A percentile compares a stretch with the other conserved stretches of the same genome.
phyloP scores from a whole-genome alignment of 2,113 vertebrate genomes.

The Poecilia latipinna region DNA sequence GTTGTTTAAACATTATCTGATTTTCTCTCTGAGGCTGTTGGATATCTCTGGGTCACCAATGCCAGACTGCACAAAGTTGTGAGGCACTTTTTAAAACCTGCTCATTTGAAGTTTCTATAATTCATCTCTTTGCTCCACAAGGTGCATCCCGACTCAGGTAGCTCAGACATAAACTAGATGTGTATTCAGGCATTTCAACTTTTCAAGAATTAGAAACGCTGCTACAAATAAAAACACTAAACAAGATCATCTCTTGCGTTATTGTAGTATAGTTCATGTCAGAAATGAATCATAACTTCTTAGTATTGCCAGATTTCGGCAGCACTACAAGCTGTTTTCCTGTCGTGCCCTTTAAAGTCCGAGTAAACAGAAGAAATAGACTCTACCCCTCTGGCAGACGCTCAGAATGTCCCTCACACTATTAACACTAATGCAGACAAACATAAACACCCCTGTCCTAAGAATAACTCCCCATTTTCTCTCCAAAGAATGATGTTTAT shows the following conservation, averaged over 20 bases:
- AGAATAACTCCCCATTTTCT: constrained; percentile 65
- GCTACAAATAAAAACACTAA: neutral
- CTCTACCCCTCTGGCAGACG: constrained; percentile 30
- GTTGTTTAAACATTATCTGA: too few relatives aligned
- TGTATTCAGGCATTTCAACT: neutral
- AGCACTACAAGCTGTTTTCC: constrained; percentile 18
- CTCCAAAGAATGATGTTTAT: constrained; percentile 67
- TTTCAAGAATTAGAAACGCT: neutral
- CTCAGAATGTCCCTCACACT: constrained; percentile 45
- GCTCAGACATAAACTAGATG: neutral
- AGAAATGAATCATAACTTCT: neutral
- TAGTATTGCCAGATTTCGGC: neutral
- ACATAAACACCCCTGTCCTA: constrained; percentile 64
- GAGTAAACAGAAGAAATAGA: constrained; percentile 39
- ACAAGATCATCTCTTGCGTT: neutral
- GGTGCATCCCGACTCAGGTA: neutral
- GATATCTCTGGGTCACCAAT: too few relatives aligned
- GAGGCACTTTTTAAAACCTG: too few relatives aligned
- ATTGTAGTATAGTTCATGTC: neutral
- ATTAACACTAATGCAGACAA: constrained; percentile 64
- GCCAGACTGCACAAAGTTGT: neutral
- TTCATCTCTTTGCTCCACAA: neutral
- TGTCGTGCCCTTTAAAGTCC: constrained; percentile 17
- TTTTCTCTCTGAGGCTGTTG: too few relatives aligned
- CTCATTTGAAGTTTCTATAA: neutral